Conservation (phyloP, 92 coral and sea anemone species). For the Porites evermanni region DNA sequence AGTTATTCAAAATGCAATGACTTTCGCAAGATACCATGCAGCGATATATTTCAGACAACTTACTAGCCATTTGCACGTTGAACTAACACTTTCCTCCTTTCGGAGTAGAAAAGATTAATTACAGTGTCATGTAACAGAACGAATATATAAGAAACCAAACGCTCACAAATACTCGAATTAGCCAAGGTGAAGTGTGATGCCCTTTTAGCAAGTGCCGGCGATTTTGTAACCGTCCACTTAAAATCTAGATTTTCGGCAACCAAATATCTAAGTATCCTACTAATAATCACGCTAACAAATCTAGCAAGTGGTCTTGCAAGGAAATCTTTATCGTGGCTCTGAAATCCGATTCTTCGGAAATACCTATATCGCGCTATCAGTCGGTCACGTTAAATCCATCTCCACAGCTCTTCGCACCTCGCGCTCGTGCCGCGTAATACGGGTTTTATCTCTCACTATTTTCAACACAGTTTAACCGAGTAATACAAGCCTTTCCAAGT, state of each 20-base stretch:
- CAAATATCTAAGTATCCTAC: neutral
- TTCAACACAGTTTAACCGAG: neutral
- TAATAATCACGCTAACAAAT: neutral
- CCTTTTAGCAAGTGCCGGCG: slow-evolving; percentile 5
- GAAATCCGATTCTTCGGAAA: slow-evolving; percentile 7
- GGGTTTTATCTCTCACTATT: neutral
- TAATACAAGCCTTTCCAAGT: slow-evolving; percentile 5
- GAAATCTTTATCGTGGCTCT: neutral
- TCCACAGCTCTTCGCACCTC: slow-evolving; percentile 26
- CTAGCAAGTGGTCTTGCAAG: neutral
- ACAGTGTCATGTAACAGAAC: neutral
- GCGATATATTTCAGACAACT: slow-evolving; percentile 1
- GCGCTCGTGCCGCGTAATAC: neutral
- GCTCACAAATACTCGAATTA: slow-evolving; percentile 7
- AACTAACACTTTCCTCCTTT: neutral
- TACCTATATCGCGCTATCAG: neutral
- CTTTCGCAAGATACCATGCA: slow-evolving; percentile 22
- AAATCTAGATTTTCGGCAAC: neutral
- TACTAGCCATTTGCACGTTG: neutral
- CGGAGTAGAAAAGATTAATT: neutral
- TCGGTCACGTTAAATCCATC: slow-evolving; percentile 8
- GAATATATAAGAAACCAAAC: slow-evolving; percentile 2
- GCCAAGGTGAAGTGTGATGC: slow-evolving; percentile 1
- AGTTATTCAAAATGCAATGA: slow-evolving; percentile 13
- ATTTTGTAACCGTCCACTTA: neutral